phyloP scores from a whole-genome alignment of 2,797 vertebrate species.

The Chaetodon trifasciatus region DNA sequence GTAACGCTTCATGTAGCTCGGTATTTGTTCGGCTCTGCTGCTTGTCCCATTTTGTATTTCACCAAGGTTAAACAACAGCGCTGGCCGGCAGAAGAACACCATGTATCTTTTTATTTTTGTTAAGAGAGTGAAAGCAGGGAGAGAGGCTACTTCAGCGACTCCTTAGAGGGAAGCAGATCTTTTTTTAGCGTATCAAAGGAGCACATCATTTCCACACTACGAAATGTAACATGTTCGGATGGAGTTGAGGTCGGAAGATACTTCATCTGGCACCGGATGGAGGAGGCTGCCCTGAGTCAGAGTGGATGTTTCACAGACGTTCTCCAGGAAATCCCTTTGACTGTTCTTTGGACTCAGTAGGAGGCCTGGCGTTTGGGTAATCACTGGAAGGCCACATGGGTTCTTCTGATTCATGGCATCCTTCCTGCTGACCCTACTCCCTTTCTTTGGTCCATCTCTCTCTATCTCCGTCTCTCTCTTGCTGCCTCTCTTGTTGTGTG shows the following conservation, averaged over 20 bases:
- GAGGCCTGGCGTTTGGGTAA: conserved; percentile 80
- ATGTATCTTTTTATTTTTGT: conserved; percentile 79
- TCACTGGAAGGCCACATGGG: conserved; percentile 82
- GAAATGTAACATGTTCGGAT: conserved; percentile 76
- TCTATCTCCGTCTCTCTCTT: conserved; percentile 67
- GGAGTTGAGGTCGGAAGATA: conserved; percentile 75
- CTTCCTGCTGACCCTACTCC: conserved; percentile 73
- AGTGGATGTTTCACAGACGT: conserved; percentile 76
- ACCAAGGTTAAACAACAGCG: conserved; percentile 78
- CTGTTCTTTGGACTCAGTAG: conserved; percentile 80
- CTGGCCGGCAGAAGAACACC: conserved; percentile 71
- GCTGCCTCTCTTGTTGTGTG: conserved; percentile 83
- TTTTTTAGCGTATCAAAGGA: conserved; percentile 81
- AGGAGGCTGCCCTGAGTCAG: conserved; percentile 67
- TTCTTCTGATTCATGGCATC: conserved; percentile 82
- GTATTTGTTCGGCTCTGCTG: conserved; percentile 78
- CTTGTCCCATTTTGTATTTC: conserved; percentile 81
- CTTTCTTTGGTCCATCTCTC: conserved; percentile 74
- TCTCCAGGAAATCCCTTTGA: conserved; percentile 82
- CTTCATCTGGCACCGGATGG: conserved; percentile 76
- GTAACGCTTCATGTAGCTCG: conserved; percentile 68
- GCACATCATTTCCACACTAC: conserved; percentile 76
- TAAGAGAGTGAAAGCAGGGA: conserved; percentile 70
- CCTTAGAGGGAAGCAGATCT: conserved; percentile 69
- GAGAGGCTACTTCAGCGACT: conserved; percentile 74